Percentiles rank a stretch among this genome's conserved stretches.
Conservation (phyloP, 2,113 vertebrate genomes). For the Gnathonemus echidnorhynchus region DNA sequence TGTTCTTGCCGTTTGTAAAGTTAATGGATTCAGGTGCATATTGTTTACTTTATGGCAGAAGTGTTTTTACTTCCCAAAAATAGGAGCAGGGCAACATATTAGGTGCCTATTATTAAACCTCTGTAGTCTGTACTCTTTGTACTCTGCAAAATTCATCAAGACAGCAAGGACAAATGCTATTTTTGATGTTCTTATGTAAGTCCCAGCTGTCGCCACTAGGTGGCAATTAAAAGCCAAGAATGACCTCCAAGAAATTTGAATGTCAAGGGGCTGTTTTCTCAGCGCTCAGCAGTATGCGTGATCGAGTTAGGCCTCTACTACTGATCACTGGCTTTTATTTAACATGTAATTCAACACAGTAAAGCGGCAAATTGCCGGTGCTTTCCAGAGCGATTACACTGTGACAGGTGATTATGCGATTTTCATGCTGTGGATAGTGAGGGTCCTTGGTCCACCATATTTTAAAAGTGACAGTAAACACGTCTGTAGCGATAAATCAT, state of each 20-base stretch:
- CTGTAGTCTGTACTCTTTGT: not conserved
- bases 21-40: not conserved
- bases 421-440: not conserved
- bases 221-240: conserved; percentile 25
- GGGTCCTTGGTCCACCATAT: not conserved
- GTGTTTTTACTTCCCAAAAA: not conserved
- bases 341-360: not conserved
- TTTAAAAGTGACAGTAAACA: not conserved
- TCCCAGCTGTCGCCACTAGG: conserved; percentile 28
- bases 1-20: not conserved
- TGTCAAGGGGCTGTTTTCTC: not conserved
- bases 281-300: not conserved
- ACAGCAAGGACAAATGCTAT: conserved; percentile 2
- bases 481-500: not conserved
- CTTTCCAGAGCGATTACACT: not conserved
- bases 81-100: not conserved
- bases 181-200: conserved; percentile 7
- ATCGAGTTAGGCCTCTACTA: not conserved
- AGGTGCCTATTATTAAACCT: conserved; percentile 6
- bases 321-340: not conserved
- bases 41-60: not conserved
- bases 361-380: not conserved
- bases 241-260: not conserved
- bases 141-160: conserved; percentile 8
- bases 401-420: not conserved